phyloP scores from a whole-genome alignment of 2,113 vertebrate genomes.

The Heloderma charlesbogerti region DNA sequence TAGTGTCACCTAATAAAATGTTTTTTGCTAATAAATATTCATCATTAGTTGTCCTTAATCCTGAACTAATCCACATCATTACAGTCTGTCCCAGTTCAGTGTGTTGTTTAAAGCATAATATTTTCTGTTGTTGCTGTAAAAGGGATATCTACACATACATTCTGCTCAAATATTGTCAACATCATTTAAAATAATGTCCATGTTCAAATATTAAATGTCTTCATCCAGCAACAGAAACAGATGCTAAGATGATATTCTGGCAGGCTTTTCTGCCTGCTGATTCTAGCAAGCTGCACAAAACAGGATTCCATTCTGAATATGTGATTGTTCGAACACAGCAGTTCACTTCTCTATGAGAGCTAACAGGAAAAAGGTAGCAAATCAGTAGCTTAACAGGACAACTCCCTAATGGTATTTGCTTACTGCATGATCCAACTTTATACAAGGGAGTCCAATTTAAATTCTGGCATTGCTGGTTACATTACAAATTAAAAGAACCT shows the following conservation, averaged over 20 bases:
- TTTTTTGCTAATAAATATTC: slow-evolving; percentile 9
- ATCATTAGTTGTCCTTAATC: slow-evolving; percentile 30
- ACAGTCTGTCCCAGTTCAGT: neutral
- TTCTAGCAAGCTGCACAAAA: neutral
- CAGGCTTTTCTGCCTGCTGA: neutral
- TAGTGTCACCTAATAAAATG: neutral
- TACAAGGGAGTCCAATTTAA: slow-evolving; percentile 43
- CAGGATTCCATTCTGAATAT: neutral
- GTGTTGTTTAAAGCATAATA: slow-evolving; percentile 7
- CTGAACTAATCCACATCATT: slow-evolving; percentile 33
- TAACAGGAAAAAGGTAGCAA: slow-evolving; percentile 26
- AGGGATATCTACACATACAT: neutral
- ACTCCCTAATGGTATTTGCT: slow-evolving; percentile 45
- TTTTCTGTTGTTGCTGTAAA: neutral
- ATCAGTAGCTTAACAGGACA: slow-evolving; percentile 3
- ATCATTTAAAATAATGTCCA: neutral
- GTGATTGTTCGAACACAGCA: neutral
- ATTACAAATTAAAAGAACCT: slow-evolving; percentile 51
- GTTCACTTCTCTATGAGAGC: slow-evolving; percentile 5
- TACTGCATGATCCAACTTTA: slow-evolving; percentile 43
- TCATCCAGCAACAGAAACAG: accelerated
- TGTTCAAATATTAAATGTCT: neutral
- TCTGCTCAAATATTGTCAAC: neutral
- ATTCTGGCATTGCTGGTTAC: slow-evolving; percentile 38
- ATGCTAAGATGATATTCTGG: neutral